A percentile compares a stretch with the other conserved stretches of the same genome.
Conservation (phyloP, 1,140 invertebrate genomes). For the Bombus waltoni region DNA sequence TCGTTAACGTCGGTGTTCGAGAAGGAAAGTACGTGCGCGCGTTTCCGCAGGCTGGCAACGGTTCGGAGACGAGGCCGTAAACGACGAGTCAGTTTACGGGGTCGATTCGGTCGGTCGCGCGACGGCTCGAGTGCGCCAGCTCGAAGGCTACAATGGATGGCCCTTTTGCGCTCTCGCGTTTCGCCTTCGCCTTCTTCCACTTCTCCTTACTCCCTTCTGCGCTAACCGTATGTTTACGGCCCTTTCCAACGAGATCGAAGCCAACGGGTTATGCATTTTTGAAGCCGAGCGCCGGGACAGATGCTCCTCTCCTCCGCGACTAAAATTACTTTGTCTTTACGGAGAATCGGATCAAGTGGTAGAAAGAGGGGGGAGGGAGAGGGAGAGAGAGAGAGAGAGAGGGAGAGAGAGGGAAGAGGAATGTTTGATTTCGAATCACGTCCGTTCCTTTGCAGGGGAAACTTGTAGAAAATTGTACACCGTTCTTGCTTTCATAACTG, state of each 20-base stretch:
- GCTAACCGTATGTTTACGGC: background rate
- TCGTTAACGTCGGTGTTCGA: constrained; percentile 60
- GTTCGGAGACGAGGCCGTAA: constrained; percentile 13
- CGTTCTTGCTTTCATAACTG: background rate
- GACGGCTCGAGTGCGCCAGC: background rate
- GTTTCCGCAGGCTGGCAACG: background rate
- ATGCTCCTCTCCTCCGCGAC: background rate
- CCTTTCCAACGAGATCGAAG: background rate
- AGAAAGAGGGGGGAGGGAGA: no score
- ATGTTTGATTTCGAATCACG: background rate
- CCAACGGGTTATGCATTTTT: background rate
- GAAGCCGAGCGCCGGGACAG: background rate
- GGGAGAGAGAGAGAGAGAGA: no score
- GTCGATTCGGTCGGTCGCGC: constrained; percentile 23
- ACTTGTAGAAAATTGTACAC: background rate
- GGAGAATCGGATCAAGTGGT: background rate
- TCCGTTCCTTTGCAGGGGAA: background rate
- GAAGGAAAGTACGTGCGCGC: constrained; percentile 32
- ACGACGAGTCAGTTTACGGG: constrained; percentile 39
- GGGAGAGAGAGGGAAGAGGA: no score
- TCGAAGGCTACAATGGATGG: constrained; percentile 14
- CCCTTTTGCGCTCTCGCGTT: constrained; percentile 13
- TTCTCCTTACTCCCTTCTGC: background rate
- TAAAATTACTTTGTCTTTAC: background rate
- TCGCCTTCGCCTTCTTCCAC: background rate